Conservation (phyloP, 53 echinoderm and acorn worm species). For the Arbacia lixula region DNA sequence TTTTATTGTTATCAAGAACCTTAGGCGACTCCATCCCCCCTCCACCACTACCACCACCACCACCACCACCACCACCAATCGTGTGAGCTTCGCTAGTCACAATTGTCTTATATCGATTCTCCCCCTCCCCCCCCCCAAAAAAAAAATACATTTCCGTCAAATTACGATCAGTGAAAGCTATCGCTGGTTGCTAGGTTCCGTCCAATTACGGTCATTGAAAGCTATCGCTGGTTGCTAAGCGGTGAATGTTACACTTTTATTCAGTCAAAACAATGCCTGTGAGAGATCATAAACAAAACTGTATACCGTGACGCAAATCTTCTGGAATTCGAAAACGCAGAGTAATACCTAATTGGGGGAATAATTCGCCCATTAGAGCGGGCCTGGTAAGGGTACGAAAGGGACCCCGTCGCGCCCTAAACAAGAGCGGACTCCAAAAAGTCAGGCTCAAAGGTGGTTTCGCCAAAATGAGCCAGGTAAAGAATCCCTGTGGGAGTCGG, state of each 20-base stretch:
- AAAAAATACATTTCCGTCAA: too few relatives aligned
- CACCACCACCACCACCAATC: neutral
- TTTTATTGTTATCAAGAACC: too few relatives aligned
- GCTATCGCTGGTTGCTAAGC: too few relatives aligned
- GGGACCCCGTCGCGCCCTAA: conserved; percentile 24
- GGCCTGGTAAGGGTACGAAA: conserved; percentile 1
- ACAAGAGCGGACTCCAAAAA: neutral
- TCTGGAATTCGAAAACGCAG: conserved; percentile 17
- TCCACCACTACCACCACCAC: neutral
- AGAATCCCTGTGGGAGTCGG: conserved; percentile 45
- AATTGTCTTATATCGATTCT: too few relatives aligned
- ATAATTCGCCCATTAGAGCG: conserved; percentile 31
- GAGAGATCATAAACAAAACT: too few relatives aligned
- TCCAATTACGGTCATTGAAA: too few relatives aligned
- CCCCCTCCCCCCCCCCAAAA: too few relatives aligned
- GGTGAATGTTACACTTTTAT: too few relatives aligned
- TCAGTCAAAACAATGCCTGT: too few relatives aligned
- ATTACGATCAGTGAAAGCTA: too few relatives aligned
- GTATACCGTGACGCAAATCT: conserved; percentile 35
- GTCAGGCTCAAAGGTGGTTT: conserved; percentile 39
- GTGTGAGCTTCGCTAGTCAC: neutral
- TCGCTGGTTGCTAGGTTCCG: too few relatives aligned
- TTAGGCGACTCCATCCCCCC: neutral
- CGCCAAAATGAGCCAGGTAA: conserved; percentile 13
- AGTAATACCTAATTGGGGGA: neutral